phyloP scores from a whole-genome alignment of 2,113 vertebrate genomes.

The Psilopsiagon aymara region DNA sequence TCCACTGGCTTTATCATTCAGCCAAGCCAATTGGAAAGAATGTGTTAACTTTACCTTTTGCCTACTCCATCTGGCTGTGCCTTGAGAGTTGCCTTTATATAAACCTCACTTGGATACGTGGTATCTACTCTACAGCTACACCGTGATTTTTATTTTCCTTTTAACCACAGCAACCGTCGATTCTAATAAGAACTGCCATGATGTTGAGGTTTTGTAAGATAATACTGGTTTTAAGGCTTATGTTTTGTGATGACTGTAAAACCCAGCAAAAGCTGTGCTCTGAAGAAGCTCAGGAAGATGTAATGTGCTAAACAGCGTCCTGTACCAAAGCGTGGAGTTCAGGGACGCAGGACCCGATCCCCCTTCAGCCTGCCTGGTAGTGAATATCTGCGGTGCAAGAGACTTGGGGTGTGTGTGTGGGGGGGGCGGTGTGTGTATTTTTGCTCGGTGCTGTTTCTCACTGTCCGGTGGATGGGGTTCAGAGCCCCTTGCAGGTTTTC shows the following conservation, averaged over 20 bases:
- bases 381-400: neutral
- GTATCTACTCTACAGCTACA: neutral
- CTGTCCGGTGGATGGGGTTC: neutral
- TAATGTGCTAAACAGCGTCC: accelerated
- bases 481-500: neutral
- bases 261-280: neutral
- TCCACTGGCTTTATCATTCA: slow-evolving; percentile 17
- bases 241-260: neutral
- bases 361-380: neutral
- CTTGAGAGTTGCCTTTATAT: neutral
- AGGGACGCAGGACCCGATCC: neutral
- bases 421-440: neutral
- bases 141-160: slow-evolving; percentile 30
- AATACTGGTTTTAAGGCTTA: neutral
- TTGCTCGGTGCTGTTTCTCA: neutral
- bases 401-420: neutral
- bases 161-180: neutral
- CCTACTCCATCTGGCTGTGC: slow-evolving; percentile 5
- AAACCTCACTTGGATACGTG: slow-evolving; percentile 5
- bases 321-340: neutral
- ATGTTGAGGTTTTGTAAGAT: slow-evolving; percentile 18
- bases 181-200: neutral
- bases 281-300: neutral
- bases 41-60: slow-evolving; percentile 52
- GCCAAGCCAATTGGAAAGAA: slow-evolving; percentile 35